These are phyloP conservation scores for Platorchestia sp. DNA, from an alignment of 1,140 invertebrate genomes.

Conservation along the genomic window DNA sequence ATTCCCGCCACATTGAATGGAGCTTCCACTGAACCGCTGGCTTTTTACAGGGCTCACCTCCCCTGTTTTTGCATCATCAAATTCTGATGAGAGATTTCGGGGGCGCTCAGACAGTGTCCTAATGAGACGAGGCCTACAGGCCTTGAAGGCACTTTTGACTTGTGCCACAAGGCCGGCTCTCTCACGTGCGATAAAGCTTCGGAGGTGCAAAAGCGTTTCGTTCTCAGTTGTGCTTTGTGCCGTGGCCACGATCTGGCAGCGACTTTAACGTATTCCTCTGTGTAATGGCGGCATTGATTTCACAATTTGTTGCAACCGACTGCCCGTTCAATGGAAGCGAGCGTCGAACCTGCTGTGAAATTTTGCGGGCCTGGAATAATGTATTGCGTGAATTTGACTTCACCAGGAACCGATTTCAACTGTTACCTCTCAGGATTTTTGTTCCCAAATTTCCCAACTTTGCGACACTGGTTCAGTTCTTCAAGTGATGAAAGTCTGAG, in stretches of 20 bases:
- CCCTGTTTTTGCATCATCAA: background rate
- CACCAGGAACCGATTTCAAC: no score
- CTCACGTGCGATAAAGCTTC: background rate
- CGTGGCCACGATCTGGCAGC: background rate
- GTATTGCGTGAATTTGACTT: no score
- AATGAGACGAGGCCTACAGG: background rate
- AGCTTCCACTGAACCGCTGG: background rate
- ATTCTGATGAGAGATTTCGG: background rate
- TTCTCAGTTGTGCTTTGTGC: background rate
- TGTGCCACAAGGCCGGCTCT: background rate
- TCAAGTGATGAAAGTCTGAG: no score
- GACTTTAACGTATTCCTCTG: background rate
- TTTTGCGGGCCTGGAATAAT: no score
- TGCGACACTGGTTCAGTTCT: no score
- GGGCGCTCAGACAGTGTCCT: background rate
- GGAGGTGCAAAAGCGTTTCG: background rate
- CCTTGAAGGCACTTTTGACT: background rate
- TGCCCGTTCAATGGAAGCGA: background rate
- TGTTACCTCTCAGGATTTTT: no score
- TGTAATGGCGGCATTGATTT: background rate
- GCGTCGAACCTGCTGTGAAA: no score
- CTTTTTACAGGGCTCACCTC: background rate
- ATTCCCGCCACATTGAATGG: constrained; percentile 44
- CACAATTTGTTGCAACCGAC: background rate
- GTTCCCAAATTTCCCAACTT: no score